phyloP scores from a whole-genome alignment of 53 echinoderm and acorn worm genomes.

The Paracentrotus lividus region DNA sequence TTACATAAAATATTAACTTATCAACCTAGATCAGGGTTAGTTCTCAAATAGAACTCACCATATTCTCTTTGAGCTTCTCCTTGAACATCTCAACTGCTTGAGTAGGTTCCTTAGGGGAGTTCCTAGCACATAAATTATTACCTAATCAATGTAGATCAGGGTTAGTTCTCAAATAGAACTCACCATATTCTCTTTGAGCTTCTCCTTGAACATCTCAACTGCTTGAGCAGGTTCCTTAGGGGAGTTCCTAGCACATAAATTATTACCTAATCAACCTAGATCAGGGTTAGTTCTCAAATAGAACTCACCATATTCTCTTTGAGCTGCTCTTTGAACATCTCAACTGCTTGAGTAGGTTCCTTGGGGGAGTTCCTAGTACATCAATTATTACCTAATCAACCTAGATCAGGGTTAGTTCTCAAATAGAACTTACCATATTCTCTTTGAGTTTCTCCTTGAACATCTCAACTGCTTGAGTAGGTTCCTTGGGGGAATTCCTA shows the following conservation, averaged over 20 bases:
- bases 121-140: slow-evolving; percentile 23
- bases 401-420: not conserved
- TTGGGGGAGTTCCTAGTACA: slow-evolving; percentile 59
- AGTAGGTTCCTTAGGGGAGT: slow-evolving; percentile 28
- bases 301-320: slow-evolving; percentile 72
- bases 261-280: too few species aligned
- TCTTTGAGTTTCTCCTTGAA: slow-evolving; percentile 68
- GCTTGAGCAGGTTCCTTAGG: slow-evolving; percentile 1
- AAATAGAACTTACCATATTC: slow-evolving; percentile 66
- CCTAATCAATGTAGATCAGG: not conserved
- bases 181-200: too few species aligned
- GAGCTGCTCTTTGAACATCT: slow-evolving; percentile 61
- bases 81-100: slow-evolving; percentile 41
- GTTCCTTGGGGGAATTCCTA: slow-evolving; percentile 57
- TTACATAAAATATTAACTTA: too few species aligned
- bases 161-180: not conserved
- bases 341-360: not conserved
- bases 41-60: slow-evolving; percentile 48
- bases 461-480: not conserved
- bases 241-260: slow-evolving; percentile 62
- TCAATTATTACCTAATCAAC: too few species aligned
- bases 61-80: too few species aligned
- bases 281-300: not conserved
- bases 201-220: slow-evolving; percentile 53
- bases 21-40: too few species aligned